phyloP scores from a whole-genome alignment of 1,140 invertebrate genomes.

The Euglossa dilemma region DNA sequence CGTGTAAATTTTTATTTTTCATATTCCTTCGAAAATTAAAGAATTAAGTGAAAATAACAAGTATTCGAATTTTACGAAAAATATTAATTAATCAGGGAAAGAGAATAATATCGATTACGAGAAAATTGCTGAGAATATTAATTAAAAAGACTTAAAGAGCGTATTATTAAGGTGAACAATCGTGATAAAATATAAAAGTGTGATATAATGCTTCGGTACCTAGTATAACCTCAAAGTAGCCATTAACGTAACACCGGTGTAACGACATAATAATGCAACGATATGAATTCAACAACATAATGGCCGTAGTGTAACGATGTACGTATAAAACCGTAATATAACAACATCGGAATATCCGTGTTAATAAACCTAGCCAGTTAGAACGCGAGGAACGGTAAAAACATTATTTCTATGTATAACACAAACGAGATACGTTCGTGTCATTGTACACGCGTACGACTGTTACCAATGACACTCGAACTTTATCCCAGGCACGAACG shows the following conservation, averaged over 20 bases:
- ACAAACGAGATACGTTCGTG: background rate
- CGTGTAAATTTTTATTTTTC: no score
- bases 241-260: background rate
- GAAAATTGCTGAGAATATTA: no score
- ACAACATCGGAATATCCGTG: background rate
- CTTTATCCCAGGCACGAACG: background rate
- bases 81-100: no score
- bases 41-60: no score
- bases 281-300: constrained; percentile 7
- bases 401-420: background rate
- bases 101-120: no score
- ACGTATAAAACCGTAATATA: background rate
- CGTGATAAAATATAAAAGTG: background rate
- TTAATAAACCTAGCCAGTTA: background rate
- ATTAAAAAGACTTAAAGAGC: no score
- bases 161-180: background rate
- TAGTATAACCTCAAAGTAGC: background rate
- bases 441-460: background rate
- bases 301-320: background rate
- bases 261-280: constrained; percentile 13
- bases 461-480: background rate
- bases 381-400: background rate
- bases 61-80: no score
- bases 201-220: background rate
- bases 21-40: no score